Base-by-base conservation (phyloP, 2,797 vertebrate species). In the Avahi laniger region DNA sequence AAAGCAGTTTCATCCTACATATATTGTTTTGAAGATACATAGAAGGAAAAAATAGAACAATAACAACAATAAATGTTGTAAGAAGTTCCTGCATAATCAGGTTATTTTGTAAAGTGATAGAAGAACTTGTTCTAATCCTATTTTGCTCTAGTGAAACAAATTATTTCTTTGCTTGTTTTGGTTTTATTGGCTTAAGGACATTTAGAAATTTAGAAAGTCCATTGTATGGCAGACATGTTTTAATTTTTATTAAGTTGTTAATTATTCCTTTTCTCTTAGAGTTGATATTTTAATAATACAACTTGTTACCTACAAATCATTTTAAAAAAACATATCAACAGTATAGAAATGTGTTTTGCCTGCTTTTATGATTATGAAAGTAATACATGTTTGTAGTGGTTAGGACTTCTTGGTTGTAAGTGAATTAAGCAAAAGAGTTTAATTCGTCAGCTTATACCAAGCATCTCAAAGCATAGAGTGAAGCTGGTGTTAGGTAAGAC, bases 201-300 rank as follows among this genome's bases (percentile, higher is more conserved):
- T 84, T 89, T 83, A 63, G 41, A 70, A 78, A 83, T 75, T 57
- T 88, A 43, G 41, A 82, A 88, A 73, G 63, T 85, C 63, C 52
- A 63, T 41, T 46, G 12, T 80, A 61, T 79, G 72, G 33, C 22
- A 41, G 10, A 8, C 54, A 46, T 72, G 15, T 46, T 93, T 84
- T 95, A 75, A 38, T 88, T 35, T 41, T 91, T 81, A 61, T 81
- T 82, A 61, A 92, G 63, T 24, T 67, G 46, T 75, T 89, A 75
- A 76, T 82, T 67, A 52, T 78, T 89, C 35, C 4, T 75, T 80
- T 94, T 86, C 41, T 94, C 46, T 73, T 79, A 26, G 46, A 72
- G 22, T 65, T 87, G 61, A 30, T 94, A 57, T 78, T 78, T 82
- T 94, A 46, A 46, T 76, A 33, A 72, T 72, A 52, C 5, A 87